Conservation (phyloP, 1,140 invertebrate species). For the Centruroides sculpturatus region DNA sequence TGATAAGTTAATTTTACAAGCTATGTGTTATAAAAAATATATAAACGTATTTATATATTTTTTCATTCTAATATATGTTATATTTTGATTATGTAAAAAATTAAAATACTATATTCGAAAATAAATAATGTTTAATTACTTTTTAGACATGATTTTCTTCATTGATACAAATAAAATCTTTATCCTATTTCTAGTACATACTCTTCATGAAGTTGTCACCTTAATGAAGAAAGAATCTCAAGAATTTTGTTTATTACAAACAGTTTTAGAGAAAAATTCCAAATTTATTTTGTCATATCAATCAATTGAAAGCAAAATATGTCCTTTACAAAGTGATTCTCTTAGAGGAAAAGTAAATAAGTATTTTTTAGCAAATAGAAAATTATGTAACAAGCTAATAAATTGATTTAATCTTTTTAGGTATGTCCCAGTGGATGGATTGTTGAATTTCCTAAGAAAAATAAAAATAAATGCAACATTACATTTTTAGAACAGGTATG, state of each 20-base stretch:
- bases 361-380: no score
- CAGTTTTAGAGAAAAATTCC: slow-evolving; percentile 6
- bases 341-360: slow-evolving; percentile 6
- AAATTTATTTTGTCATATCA: slow-evolving; percentile 9
- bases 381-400: no score
- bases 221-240: slow-evolving; percentile 9
- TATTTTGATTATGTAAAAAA: no score
- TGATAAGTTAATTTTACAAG: no score
- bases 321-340: slow-evolving; percentile 8
- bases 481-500: slow-evolving; percentile 10
- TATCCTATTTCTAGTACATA: slow-evolving; percentile 7
- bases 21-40: no score
- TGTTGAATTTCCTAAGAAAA: slow-evolving; percentile 1
- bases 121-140: no score
- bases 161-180: no score
- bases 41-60: no score
- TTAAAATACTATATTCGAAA: no score
- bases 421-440: slow-evolving; percentile 12
- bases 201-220: slow-evolving; percentile 11
- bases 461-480: slow-evolving; percentile 1
- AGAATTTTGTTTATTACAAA: slow-evolving; percentile 13
- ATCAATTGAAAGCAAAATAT: slow-evolving; percentile 5
- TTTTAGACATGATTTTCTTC: no score
- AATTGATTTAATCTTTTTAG: slow-evolving; percentile 1
- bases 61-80: no score